These are phyloP conservation scores for Polyommatus icarus DNA, from an alignment of 2,888 invertebrate genomes.

Conservation along the genomic window DNA sequence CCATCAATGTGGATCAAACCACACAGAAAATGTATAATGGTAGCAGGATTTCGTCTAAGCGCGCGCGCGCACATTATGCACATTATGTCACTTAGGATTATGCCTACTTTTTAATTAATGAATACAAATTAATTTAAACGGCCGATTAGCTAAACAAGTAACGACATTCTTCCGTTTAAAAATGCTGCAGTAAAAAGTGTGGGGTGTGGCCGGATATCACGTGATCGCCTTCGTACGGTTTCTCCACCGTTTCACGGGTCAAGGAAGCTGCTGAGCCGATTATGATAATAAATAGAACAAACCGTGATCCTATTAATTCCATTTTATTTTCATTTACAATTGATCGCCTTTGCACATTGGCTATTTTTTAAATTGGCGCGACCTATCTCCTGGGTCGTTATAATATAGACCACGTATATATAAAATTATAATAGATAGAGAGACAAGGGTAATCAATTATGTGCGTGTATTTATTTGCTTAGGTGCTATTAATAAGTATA, in stretches of 20 bases:
- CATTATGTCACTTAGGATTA: no score
- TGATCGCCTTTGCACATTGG: background rate
- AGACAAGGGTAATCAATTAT: no score
- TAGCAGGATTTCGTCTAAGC: no score
- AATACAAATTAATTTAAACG: background rate
- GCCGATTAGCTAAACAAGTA: background rate
- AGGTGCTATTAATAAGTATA: no score
- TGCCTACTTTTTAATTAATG: background rate
- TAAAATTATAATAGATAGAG: no score
- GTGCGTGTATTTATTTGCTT: no score
- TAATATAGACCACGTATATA: no score
- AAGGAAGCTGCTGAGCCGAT: conserved; percentile 22
- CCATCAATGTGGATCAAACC: no score
- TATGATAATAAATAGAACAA: conserved; percentile 25
- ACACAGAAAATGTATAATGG: no score
- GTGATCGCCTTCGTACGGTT: conserved; percentile 11
- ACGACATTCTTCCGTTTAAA: background rate
- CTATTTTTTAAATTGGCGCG: background rate
- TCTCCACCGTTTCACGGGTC: conserved; percentile 27
- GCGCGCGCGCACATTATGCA: no score
- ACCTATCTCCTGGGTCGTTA: no score
- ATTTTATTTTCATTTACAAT: background rate
- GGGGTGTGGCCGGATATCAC: conserved; percentile 29
- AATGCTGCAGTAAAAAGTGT: conserved; percentile 1
- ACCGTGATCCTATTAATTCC: background rate